Conservation (phyloP, 2,888 invertebrate genomes). For the Mellilla xanthometata region DNA sequence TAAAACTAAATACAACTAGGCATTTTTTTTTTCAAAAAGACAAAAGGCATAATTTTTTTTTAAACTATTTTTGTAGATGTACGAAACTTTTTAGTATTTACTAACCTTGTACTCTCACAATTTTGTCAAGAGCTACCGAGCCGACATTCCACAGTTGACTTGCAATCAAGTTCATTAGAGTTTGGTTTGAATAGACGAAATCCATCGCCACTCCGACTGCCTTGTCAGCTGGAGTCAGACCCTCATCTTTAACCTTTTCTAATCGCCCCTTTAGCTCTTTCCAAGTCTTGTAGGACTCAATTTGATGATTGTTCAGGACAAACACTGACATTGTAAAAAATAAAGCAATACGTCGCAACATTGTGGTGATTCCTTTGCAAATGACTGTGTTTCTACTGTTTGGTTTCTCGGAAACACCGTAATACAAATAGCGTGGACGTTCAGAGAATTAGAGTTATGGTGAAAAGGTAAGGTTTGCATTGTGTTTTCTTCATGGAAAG, state of each 20-base stretch:
- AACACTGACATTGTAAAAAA: constrained; percentile 32
- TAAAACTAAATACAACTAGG: too few species aligned
- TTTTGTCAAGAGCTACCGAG: constrained; percentile 57
- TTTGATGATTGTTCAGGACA: constrained; percentile 38
- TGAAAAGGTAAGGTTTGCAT: too few species aligned
- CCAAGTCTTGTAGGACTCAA: constrained; percentile 49
- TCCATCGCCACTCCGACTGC: constrained; percentile 66
- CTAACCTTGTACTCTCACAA: constrained; percentile 47
- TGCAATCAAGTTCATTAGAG: constrained; percentile 64
- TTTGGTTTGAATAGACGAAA: constrained; percentile 64
- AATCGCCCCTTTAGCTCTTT: constrained; percentile 45
- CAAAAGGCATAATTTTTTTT: too few species aligned
- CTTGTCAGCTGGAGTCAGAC: constrained; percentile 47
- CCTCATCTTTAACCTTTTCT: constrained; percentile 42
- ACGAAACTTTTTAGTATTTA: too few species aligned
- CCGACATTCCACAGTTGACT: constrained; percentile 68
- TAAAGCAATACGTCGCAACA: constrained; percentile 37
- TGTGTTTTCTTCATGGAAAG: too few species aligned
- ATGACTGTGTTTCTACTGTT: constrained; percentile 1
- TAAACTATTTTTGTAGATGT: too few species aligned
- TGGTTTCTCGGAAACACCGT: too few species aligned
- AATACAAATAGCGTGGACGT: too few species aligned
- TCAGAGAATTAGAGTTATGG: too few species aligned
- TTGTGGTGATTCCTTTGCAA: constrained; percentile 30
- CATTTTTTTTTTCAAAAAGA: too few species aligned